Base-by-base conservation (phyloP, 2,888 invertebrate species). In the Thumatha senex region DNA sequence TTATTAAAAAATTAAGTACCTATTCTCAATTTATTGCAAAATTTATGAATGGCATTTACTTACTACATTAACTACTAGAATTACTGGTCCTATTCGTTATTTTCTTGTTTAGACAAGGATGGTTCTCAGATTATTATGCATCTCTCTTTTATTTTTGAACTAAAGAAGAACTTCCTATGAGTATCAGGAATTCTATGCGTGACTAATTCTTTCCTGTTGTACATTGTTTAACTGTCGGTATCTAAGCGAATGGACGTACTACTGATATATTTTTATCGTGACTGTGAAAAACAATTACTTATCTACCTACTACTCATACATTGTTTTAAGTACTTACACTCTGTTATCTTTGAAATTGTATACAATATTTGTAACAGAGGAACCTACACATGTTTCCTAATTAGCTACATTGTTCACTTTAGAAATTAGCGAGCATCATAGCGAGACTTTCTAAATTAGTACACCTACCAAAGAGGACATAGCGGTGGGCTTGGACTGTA, bases 401-500 rank as follows among this genome's bases (percentile, higher is more conserved):
- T 55, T 52, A 45, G 29, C 13, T 41, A 51, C 15, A 52, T 52
- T 54, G 42, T 55, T 56, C 45, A 44, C 53, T 56, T 24, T 52
- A 33, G 13, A 56, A 62, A 59, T 52, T 51, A 56, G 47, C 41
- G 39, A 39, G 46, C 40, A 49, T 47, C 13, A 50, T 39, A 3
- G 47, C 36, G 47, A 52, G 40, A 56, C 56, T 54, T 55, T 62
- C 59, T 46, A 60, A 63, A 65, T 65, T 36, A 54, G 58, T 56
- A 51, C 11, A 24, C 18, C 18, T 38, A 55, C 33, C 55, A 75
- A 71, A 67, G 60, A 65, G 72, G 65, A 62, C 68, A 70, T 56
- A 66, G 70, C 66, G 68, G 68, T 67, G 67, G 57, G 70, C 68
- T 70, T 77, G 67, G 64, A 72, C 63, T 67, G 63, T 67, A 76